A percentile compares a stretch with the other conserved stretches of the same genome.
Conservation (phyloP, 2,888 invertebrate species). For the Steinernema hermaphroditum region DNA sequence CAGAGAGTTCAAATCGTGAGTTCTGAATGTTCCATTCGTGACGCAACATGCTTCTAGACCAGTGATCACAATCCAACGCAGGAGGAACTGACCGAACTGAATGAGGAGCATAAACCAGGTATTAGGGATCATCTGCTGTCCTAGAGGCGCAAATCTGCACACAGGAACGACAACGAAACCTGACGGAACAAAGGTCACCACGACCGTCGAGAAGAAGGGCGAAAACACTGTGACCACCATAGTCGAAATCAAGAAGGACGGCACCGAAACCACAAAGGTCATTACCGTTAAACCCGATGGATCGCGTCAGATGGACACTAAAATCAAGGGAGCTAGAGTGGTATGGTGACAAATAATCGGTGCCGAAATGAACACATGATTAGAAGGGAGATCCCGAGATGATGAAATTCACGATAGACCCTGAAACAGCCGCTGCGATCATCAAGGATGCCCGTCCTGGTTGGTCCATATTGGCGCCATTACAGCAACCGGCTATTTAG, state of each 20-base stretch:
- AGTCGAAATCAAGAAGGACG: background rate
- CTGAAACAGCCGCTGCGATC: background rate
- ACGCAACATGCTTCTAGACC: background rate
- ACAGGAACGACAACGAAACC: background rate
- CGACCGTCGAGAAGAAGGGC: background rate
- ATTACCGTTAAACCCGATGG: background rate
- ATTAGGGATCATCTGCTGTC: background rate
- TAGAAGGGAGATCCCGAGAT: background rate
- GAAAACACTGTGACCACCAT: conserved; percentile 10
- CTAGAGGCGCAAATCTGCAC: background rate
- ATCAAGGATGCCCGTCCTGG: background rate
- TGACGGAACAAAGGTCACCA: background rate
- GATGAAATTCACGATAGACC: background rate
- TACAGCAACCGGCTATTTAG: background rate
- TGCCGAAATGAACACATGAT: background rate
- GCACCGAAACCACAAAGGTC: background rate
- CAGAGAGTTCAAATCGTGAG: background rate
- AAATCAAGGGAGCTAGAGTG: background rate
- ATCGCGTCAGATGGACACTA: background rate
- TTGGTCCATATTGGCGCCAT: background rate
- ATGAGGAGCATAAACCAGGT: background rate
- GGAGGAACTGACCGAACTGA: background rate
- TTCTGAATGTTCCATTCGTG: background rate
- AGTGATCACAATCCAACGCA: background rate
- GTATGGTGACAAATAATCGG: background rate